These are phyloP conservation scores for Pegoplata infirma DNA, from an alignment of 2,888 invertebrate genomes.

Conservation along the genomic window DNA sequence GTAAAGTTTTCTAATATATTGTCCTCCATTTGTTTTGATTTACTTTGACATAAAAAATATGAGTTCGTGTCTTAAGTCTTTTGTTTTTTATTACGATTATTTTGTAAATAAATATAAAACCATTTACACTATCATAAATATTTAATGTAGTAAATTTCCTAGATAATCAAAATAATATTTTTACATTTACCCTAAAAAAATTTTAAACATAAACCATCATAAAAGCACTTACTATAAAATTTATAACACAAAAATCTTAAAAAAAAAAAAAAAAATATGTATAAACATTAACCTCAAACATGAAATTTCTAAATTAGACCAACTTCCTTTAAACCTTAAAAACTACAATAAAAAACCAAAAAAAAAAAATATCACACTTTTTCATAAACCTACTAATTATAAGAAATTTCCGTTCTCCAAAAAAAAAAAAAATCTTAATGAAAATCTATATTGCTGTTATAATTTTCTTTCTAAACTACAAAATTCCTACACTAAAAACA, in stretches of 20 bases:
- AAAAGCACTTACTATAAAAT: constrained; percentile 12
- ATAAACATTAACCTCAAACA: constrained; percentile 24
- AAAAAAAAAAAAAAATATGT: neutral
- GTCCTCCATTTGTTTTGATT: too few relatives aligned
- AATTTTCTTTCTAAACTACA: neutral
- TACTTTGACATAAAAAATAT: neutral
- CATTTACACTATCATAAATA: neutral
- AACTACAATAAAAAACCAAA: neutral
- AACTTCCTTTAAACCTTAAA: constrained; percentile 19
- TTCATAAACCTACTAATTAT: constrained; percentile 20
- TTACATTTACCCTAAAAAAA: too few relatives aligned
- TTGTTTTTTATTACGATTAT: constrained; percentile 13
- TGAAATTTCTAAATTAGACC: constrained; percentile 21
- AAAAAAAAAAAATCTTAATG: neutral
- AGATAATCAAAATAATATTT: neutral
- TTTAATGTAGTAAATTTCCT: constrained; percentile 10
- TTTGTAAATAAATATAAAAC: neutral
- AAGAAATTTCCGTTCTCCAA: constrained; percentile 30
- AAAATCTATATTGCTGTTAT: neutral
- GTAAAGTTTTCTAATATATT: too few relatives aligned
- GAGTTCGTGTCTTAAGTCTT: constrained; percentile 31
- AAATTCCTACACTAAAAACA: neutral
- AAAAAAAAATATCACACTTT: constrained; percentile 24
- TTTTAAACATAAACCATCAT: neutral
- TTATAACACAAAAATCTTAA: constrained; percentile 4